Evolutionary conservation across 2,888 invertebrate species (phyloP).

Genomic region (Yponomeuta malinellus): DNA sequence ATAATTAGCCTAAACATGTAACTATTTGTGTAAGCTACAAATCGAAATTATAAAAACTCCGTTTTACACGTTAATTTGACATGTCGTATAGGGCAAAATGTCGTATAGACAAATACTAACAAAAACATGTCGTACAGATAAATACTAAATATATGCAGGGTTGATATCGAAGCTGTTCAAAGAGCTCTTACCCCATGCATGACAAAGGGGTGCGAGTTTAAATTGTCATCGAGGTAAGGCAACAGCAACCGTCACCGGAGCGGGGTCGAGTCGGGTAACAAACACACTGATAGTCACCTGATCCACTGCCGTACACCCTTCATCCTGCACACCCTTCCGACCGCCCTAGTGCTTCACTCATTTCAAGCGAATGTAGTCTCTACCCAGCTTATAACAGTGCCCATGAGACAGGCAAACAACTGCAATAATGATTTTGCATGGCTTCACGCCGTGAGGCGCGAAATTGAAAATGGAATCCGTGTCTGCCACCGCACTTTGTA

Average conservation of each 20-base stretch:
- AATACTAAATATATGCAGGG: neutral
- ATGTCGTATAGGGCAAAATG: too few species aligned
- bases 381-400: neutral
- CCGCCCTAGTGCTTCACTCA: neutral
- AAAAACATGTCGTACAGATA: too few species aligned
- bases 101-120: too few species aligned
- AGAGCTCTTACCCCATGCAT: constrained; percentile 16
- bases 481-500: constrained; percentile 41
- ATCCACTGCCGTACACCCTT: constrained; percentile 21
- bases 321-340: neutral
- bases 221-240: constrained; percentile 32
- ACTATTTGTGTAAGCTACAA: too few species aligned
- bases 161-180: constrained; percentile 15
- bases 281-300: constrained; percentile 34
- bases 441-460: constrained; percentile 20
- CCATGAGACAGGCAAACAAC: neutral
- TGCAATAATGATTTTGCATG: neutral
- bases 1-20: too few species aligned
- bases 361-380: neutral
- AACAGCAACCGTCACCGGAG: constrained; percentile 17
- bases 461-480: constrained; percentile 30
- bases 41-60: too few species aligned
- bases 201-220: constrained; percentile 34
- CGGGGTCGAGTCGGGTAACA: constrained; percentile 16
- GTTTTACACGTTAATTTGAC: too few species aligned